Conservation (phyloP, 2,113 vertebrate genomes). For the Geothlypis trichas region DNA sequence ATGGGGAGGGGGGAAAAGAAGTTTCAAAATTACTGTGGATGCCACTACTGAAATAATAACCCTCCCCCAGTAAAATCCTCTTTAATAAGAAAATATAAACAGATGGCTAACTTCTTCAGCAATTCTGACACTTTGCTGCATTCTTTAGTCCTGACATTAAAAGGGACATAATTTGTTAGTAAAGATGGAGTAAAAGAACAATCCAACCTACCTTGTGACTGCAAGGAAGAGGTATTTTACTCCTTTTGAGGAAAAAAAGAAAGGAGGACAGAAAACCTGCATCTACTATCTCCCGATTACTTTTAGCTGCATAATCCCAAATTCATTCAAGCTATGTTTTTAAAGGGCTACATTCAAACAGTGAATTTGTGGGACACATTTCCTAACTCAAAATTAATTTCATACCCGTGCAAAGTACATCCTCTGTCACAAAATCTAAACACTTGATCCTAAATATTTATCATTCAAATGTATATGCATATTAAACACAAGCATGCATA, state of each 20-base stretch:
- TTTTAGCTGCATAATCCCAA: neutral
- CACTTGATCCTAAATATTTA: neutral
- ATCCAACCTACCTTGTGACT: slow-evolving; percentile 6
- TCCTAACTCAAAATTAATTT: neutral
- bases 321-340: neutral
- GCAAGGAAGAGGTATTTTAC: neutral
- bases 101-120: slow-evolving; percentile 14
- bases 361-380: neutral
- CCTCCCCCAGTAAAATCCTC: slow-evolving; percentile 23
- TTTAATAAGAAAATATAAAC: neutral
- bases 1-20: slow-evolving; percentile 44
- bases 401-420: neutral
- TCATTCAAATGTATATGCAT: neutral
- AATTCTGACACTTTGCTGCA: neutral
- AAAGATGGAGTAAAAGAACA: slow-evolving; percentile 6
- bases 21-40: slow-evolving; percentile 57
- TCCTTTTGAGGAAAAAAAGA: slow-evolving; percentile 9
- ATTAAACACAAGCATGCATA: neutral
- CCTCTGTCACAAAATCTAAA: neutral
- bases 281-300: neutral
- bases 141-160: slow-evolving; percentile 17
- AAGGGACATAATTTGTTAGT: neutral
- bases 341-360: neutral
- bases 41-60: slow-evolving; percentile 15
- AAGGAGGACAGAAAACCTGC: neutral